These are phyloP conservation scores for Tyrophagus putrescentiae DNA, from an alignment of 1,140 invertebrate genomes.

Conservation along the genomic window DNA sequence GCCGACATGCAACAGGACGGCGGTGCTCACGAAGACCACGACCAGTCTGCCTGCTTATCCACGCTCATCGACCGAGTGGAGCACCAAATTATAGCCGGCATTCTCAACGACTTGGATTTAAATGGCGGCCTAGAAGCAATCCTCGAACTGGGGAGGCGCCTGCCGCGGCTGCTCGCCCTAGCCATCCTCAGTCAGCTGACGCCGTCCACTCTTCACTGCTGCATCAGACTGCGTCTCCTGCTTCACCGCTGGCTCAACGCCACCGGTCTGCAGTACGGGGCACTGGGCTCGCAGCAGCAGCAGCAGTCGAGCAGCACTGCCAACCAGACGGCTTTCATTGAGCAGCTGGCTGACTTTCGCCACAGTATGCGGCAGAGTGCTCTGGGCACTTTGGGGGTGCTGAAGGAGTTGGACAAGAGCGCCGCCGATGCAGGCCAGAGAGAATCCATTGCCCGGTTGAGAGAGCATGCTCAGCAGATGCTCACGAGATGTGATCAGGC, in stretches of 20 bases:
- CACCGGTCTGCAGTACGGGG: conserved; percentile 15
- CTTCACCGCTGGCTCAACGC: conserved; percentile 3
- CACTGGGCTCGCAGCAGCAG: neutral
- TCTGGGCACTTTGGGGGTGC: neutral
- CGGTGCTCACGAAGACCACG: neutral
- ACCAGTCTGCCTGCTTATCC: neutral
- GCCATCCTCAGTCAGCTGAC: neutral
- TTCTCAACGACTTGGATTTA: conserved; percentile 22
- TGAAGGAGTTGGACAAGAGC: conserved; percentile 14
- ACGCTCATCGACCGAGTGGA: conserved; percentile 7
- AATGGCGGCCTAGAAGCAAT: conserved; percentile 16
- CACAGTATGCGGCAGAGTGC: neutral
- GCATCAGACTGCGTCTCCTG: neutral
- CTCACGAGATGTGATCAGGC: conserved; percentile 19
- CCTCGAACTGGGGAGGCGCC: neutral
- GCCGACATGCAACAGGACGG: neutral
- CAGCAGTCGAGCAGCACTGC: neutral
- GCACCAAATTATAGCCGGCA: conserved; percentile 9
- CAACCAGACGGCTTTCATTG: neutral
- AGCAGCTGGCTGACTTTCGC: conserved; percentile 11
- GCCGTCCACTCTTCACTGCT: neutral
- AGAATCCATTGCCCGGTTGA: neutral
- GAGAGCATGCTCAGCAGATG: conserved; percentile 2
- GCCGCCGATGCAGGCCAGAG: neutral
- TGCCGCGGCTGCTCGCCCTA: conserved; percentile 1